A percentile compares a stretch with the other conserved stretches of the same genome.
phyloP scores from a whole-genome alignment of 2,888 invertebrate genomes.

The Tetragonisca angustula region DNA sequence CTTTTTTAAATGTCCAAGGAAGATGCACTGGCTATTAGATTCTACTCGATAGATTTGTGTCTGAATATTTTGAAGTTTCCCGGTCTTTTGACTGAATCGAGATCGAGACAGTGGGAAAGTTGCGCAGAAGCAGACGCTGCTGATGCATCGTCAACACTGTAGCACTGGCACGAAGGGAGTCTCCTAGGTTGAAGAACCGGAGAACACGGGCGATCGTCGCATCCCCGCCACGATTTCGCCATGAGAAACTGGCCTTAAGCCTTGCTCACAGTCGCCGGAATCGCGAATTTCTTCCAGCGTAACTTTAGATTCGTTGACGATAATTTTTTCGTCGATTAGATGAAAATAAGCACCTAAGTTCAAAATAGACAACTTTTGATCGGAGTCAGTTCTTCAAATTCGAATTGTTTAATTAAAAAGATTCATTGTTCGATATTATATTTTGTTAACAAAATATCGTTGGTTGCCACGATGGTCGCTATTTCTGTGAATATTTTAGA shows the following conservation, averaged over 20 bases:
- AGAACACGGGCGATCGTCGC: constrained; percentile 51
- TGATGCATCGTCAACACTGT: constrained; percentile 65
- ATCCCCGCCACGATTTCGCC: constrained; percentile 63
- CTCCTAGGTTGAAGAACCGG: constrained; percentile 62
- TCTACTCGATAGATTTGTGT: background rate
- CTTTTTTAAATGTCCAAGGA: background rate
- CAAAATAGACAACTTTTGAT: too few relatives aligned
- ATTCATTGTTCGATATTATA: too few relatives aligned
- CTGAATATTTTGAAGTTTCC: background rate
- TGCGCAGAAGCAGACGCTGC: constrained; percentile 57
- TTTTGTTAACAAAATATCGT: too few relatives aligned
- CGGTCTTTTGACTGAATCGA: constrained; percentile 15
- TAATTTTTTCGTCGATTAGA: background rate
- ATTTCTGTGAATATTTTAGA: too few relatives aligned
- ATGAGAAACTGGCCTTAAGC: constrained; percentile 56
- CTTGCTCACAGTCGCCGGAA: constrained; percentile 41
- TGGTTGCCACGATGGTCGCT: too few relatives aligned
- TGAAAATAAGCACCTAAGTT: too few relatives aligned
- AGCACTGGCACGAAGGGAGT: constrained; percentile 57
- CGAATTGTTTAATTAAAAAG: too few relatives aligned
- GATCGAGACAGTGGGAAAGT: background rate
- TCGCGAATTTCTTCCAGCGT: background rate
- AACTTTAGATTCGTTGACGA: background rate
- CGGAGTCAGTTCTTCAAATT: too few relatives aligned
- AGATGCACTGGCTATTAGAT: background rate